These are phyloP conservation scores for Pardalotus punctatus DNA, from an alignment of 2,113 vertebrate genomes.

Conservation along the genomic window DNA sequence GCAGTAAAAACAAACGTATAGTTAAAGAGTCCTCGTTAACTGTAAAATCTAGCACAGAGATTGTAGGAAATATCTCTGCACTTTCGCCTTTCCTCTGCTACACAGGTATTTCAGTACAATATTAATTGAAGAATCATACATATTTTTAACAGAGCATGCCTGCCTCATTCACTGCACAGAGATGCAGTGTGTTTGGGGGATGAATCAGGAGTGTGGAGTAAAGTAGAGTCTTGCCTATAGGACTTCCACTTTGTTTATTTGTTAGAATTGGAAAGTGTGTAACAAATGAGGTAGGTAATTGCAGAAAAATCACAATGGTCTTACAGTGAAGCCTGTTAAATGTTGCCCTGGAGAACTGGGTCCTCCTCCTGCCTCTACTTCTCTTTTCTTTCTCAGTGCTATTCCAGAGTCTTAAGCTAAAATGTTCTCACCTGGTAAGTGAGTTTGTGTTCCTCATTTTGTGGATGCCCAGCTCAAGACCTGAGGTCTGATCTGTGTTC, in stretches of 20 bases:
- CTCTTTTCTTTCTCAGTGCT: not conserved
- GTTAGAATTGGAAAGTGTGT: not conserved
- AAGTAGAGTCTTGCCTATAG: not conserved
- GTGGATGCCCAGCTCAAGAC: not conserved
- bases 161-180: not conserved
- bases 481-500: not conserved
- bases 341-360: not conserved
- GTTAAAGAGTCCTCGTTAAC: not conserved
- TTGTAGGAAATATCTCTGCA: not conserved
- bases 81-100: not conserved
- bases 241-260: not conserved
- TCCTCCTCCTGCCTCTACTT: not conserved
- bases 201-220: not conserved
- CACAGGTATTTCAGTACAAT: not conserved
- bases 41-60: not conserved
- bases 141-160: not conserved
- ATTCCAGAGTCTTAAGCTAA: not conserved
- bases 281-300: not conserved
- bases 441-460: not conserved
- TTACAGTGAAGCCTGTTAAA: not conserved
- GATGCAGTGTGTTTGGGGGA: not conserved
- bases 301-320: not conserved
- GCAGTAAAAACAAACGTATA: constrained; percentile 8
- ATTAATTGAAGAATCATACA: not conserved
- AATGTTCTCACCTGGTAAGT: not conserved